Evolutionary conservation across 2,113 vertebrate species (phyloP).

Genomic region (Baryphthengus martii): DNA sequence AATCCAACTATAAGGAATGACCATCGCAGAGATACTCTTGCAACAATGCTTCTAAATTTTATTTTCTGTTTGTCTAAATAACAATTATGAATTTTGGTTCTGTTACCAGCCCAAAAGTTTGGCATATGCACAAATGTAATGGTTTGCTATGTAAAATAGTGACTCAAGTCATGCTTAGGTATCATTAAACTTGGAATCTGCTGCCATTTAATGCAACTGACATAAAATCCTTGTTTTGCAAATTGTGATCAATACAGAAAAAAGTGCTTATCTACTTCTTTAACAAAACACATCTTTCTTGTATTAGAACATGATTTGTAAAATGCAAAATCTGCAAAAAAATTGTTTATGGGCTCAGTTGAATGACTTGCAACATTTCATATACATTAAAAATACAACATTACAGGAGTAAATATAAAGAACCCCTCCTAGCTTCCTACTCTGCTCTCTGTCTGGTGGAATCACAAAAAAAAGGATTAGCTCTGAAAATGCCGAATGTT

Average conservation of each 20-base stretch:
- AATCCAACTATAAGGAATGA: not conserved
- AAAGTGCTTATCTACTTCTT: not conserved
- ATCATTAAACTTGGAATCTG: not conserved
- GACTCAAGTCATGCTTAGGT: not conserved
- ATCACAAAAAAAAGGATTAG: not conserved
- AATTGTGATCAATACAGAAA: not conserved
- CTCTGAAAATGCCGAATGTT: not conserved
- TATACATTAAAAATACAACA: not conserved
- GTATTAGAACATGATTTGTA: not conserved
- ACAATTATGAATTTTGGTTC: not conserved
- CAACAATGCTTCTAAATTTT: not conserved
- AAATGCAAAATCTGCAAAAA: not conserved
- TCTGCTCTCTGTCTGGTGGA: not conserved
- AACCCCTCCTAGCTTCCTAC: not conserved
- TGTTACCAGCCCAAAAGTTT: not conserved
- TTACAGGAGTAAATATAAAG: not conserved
- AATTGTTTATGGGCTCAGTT: not conserved
- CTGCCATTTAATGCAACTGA: not conserved
- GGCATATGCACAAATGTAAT: not conserved
- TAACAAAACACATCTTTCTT: not conserved
- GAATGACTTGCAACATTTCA: constrained; percentile 20
- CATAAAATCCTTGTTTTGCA: not conserved
- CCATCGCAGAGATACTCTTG: not conserved
- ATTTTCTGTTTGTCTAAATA: not conserved
- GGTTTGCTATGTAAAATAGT: not conserved